phyloP scores from a whole-genome alignment of 2,113 vertebrate species.

The Panurus biarmicus region DNA sequence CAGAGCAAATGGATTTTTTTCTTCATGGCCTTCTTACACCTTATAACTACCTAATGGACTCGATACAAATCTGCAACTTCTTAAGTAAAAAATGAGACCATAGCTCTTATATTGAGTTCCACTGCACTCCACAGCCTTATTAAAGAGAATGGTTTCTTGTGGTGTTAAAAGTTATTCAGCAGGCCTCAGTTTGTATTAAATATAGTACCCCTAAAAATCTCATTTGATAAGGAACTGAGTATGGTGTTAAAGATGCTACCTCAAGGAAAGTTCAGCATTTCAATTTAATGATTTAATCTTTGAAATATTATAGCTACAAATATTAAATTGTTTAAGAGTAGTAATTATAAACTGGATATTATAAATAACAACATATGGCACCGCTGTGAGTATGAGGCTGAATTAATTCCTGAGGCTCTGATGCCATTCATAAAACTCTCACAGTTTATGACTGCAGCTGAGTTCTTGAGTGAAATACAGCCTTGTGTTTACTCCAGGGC shows the following conservation, averaged over 20 bases:
- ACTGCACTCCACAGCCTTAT: background rate
- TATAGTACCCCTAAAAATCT: background rate
- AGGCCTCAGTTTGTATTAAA: background rate
- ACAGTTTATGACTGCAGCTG: slow-evolving; percentile 51
- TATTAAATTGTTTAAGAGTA: slow-evolving; percentile 36
- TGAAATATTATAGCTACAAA: slow-evolving; percentile 27
- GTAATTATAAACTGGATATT: slow-evolving; percentile 35
- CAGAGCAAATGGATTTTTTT: background rate
- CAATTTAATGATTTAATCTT: slow-evolving; percentile 21
- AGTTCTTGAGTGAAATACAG: slow-evolving; percentile 56
- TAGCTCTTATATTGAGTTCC: background rate
- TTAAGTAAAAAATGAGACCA: background rate
- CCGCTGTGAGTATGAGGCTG: background rate
- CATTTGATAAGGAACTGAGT: background rate
- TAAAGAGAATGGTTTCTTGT: background rate
- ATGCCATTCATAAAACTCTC: slow-evolving; percentile 53
- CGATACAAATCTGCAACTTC: background rate
- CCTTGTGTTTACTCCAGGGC: slow-evolving; percentile 36
- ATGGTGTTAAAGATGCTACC: background rate
- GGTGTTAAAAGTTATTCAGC: background rate
- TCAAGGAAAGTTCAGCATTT: background rate
- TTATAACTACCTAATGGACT: background rate
- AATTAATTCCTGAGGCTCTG: slow-evolving; percentile 39
- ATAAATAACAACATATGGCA: slow-evolving; percentile 58
- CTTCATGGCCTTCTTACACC: background rate